Conservation (phyloP, 2,797 vertebrate genomes). For the Crax fasciolata region DNA sequence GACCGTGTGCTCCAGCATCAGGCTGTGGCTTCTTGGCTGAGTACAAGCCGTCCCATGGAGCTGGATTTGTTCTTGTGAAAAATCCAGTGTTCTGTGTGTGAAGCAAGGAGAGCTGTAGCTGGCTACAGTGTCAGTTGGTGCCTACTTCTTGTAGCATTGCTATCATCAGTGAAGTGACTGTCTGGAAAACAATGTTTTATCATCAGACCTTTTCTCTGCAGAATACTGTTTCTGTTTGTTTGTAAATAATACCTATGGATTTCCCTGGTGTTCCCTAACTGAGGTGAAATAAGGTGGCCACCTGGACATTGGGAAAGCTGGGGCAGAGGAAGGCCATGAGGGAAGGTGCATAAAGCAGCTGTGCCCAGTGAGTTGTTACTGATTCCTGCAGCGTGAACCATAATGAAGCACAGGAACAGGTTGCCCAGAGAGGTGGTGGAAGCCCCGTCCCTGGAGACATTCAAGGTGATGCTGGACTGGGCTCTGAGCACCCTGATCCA, state of each 20-base stretch:
- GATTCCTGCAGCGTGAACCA: neutral
- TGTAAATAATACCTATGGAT: too few species aligned
- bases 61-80: neutral
- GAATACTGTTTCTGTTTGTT: neutral
- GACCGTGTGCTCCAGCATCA: neutral
- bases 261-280: neutral
- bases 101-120: neutral
- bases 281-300: neutral
- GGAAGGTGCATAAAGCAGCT: neutral
- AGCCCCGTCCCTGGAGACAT: too few species aligned
- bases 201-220: neutral
- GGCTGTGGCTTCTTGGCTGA: accelerated
- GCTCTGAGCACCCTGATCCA: too few species aligned
- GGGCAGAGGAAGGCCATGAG: accelerated
- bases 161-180: neutral
- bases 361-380: accelerated
- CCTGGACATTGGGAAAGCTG: neutral
- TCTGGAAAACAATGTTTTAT: neutral
- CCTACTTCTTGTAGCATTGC: neutral
- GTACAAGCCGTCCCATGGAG: neutral
- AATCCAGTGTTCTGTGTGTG: accelerated
- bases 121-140: neutral
- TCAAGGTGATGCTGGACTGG: too few species aligned
- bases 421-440: too few species aligned
- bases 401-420: too few species aligned